These are phyloP conservation scores for Lasioglossum albipes DNA, from an alignment of 1,140 invertebrate species.

Conservation along the genomic window DNA sequence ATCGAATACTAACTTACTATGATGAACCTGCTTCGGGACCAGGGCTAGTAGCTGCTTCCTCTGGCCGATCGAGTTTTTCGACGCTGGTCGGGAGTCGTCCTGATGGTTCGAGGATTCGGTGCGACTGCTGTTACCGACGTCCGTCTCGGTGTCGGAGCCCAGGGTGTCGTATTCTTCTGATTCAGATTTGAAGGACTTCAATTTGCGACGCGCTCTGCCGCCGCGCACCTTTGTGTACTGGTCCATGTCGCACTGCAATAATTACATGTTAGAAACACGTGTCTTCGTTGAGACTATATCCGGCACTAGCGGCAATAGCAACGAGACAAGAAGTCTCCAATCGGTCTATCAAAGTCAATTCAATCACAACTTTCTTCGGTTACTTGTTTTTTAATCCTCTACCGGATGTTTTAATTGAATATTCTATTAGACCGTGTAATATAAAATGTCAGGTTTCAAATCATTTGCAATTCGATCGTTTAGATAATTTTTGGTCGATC, in stretches of 20 bases:
- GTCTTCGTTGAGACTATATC: not conserved
- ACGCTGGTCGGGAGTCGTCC: constrained; percentile 78
- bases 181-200: constrained; percentile 81
- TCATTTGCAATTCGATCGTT: too few species aligned
- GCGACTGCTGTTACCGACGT: constrained; percentile 79
- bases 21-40: constrained; percentile 81
- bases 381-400: too few species aligned
- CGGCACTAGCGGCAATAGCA: not conserved
- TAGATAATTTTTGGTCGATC: too few species aligned
- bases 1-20: constrained; percentile 83
- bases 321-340: not conserved
- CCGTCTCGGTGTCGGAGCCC: constrained; percentile 82
- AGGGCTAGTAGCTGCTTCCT: constrained; percentile 76
- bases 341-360: not conserved
- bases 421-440: too few species aligned
- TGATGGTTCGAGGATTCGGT: constrained; percentile 81
- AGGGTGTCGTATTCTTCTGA: constrained; percentile 83
- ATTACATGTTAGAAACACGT: not conserved
- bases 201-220: constrained; percentile 76
- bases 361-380: too few species aligned
- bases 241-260: constrained; percentile 75
- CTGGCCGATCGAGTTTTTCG: constrained; percentile 73
- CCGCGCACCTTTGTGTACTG: constrained; percentile 78
- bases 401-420: too few species aligned
- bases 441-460: too few species aligned